A percentile compares a stretch with the other conserved stretches of the same genome.
These are phyloP conservation scores for Napeogenes sylphis DNA, from an alignment of 2,888 invertebrate genomes.

Conservation along the genomic window DNA sequence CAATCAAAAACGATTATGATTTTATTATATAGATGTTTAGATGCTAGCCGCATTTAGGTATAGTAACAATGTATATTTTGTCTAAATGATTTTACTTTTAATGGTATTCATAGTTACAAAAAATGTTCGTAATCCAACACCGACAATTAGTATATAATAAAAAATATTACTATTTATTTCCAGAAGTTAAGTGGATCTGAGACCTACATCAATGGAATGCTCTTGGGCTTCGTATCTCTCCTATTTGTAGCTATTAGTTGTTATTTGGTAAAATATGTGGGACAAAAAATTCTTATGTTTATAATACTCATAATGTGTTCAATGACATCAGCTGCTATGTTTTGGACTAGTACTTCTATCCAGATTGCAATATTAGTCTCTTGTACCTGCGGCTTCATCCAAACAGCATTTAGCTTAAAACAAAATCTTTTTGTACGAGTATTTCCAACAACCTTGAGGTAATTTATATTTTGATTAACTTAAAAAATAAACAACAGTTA, in stretches of 20 bases:
- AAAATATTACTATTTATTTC: constrained; percentile 19
- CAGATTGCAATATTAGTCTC: constrained; percentile 48
- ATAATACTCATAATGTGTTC: constrained; percentile 37
- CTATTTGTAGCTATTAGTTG: constrained; percentile 39
- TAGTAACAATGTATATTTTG: too few species aligned
- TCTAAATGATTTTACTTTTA: too few species aligned
- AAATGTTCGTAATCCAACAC: too few species aligned
- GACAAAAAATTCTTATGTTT: constrained; percentile 45
- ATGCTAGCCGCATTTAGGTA: too few species aligned
- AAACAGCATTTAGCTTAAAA: constrained; percentile 44
- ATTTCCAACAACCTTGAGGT: constrained; percentile 54
- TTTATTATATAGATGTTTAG: too few species aligned
- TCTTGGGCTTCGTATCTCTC: constrained; percentile 43
- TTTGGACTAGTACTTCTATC: constrained; percentile 46
- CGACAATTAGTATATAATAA: too few species aligned
- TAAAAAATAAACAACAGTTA: too few species aligned
- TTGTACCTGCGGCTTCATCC: constrained; percentile 46
- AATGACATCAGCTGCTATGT: constrained; percentile 40
- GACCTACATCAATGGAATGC: constrained; percentile 48
- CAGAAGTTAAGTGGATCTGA: constrained; percentile 48
- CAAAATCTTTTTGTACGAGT: constrained; percentile 47
- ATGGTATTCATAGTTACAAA: too few species aligned
- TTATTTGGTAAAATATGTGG: constrained; percentile 40
- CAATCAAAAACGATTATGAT: too few species aligned
- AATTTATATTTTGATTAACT: constrained; percentile 10